phyloP scores from a whole-genome alignment of 92 coral and sea anemone species.

The Zoanthus sociatus region DNA sequence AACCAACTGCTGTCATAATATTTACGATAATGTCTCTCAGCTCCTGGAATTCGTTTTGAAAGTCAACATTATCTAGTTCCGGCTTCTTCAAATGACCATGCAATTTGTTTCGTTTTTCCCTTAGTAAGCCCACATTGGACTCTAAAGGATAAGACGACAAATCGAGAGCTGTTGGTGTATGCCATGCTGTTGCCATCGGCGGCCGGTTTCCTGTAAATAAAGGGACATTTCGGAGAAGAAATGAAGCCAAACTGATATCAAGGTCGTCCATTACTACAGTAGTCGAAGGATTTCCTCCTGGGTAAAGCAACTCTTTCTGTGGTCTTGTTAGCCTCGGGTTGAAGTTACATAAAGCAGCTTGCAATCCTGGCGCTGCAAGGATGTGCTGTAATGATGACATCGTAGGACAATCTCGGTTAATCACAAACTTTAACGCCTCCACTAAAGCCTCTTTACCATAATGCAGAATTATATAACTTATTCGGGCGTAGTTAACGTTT shows the following conservation, averaged over 20 bases:
- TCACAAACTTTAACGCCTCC: conserved; percentile 20
- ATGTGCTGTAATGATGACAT: neutral
- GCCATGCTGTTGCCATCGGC: conserved; percentile 11
- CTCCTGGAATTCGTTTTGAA: conserved; percentile 10
- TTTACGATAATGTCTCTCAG: neutral
- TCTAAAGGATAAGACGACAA: conserved; percentile 19
- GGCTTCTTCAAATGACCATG: conserved; percentile 18
- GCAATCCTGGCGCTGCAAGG: conserved; percentile 26
- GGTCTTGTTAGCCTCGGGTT: neutral
- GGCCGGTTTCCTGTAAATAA: conserved; percentile 29
- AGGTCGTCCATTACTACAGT: conserved; percentile 19
- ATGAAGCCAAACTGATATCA: conserved; percentile 14
- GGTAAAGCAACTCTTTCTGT: conserved; percentile 17
- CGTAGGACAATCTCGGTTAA: conserved; percentile 32
- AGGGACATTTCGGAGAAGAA: conserved; percentile 31
- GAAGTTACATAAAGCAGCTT: neutral
- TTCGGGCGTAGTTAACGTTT: conserved; percentile 23
- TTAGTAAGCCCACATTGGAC: conserved; percentile 12
- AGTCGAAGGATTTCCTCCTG: conserved; percentile 16
- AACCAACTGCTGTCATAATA: conserved; percentile 2
- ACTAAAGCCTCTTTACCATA: conserved; percentile 28
- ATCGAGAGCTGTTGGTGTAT: neutral
- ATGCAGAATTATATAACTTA: conserved; percentile 10
- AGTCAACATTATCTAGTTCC: conserved; percentile 3
- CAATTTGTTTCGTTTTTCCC: conserved; percentile 18